phyloP scores from a whole-genome alignment of 2,797 vertebrate species.

The Danio choprae region DNA sequence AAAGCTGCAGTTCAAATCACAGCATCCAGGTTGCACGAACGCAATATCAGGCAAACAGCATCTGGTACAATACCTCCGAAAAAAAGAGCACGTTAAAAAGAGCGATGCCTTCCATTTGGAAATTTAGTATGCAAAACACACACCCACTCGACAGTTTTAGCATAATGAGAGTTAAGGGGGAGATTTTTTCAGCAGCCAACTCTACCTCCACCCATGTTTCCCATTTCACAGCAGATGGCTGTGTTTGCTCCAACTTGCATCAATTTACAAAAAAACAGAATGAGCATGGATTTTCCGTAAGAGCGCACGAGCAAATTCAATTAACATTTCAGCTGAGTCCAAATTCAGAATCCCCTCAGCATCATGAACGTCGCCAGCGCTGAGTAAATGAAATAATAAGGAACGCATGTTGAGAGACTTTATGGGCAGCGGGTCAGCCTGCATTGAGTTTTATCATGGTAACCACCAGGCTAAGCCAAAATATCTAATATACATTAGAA shows the following conservation, averaged over 20 bases:
- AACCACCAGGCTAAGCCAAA: background rate
- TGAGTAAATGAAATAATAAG: constrained; percentile 12
- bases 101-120: background rate
- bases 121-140: constrained; percentile 38
- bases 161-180: constrained; percentile 35
- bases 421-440: background rate
- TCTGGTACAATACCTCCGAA: background rate
- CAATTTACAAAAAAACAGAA: constrained; percentile 51
- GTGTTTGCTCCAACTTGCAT: constrained; percentile 47
- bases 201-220: constrained; percentile 34
- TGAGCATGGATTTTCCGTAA: constrained; percentile 42
- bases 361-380: background rate
- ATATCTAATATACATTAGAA: too few species aligned
- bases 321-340: constrained; percentile 46
- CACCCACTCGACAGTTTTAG: constrained; percentile 14
- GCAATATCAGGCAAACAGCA: constrained; percentile 15
- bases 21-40: constrained; percentile 8
- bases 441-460: background rate
- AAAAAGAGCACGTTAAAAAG: constrained; percentile 1
- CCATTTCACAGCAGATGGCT: constrained; percentile 49
- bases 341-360: constrained; percentile 33
- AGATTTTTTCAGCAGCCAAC: constrained; percentile 21
- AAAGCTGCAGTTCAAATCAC: background rate
- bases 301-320: constrained; percentile 46
- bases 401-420: constrained; percentile 14